Evolutionary conservation across 2,113 vertebrate species (phyloP).

Genomic region (Bostrychus sinensis): DNA sequence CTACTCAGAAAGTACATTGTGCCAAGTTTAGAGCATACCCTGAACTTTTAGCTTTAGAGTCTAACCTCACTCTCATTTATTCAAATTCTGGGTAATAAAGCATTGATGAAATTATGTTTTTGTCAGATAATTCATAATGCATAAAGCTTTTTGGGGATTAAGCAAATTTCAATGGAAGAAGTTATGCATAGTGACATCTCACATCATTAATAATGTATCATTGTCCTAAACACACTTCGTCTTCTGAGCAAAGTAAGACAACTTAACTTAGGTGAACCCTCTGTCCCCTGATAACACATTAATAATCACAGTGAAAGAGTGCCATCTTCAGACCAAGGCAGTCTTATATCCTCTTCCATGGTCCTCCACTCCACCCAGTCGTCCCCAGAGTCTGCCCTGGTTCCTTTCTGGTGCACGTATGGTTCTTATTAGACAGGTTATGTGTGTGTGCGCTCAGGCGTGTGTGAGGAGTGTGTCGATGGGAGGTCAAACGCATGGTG

Average conservation of each 20-base stretch:
- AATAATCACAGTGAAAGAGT: slow-evolving; percentile 75
- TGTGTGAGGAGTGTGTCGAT: slow-evolving; percentile 3
- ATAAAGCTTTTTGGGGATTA: too few relatives aligned
- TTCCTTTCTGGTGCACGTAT: slow-evolving; percentile 43
- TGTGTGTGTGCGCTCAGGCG: slow-evolving; percentile 46
- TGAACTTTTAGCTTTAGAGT: too few relatives aligned
- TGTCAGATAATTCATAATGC: too few relatives aligned
- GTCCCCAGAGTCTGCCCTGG: slow-evolving; percentile 6
- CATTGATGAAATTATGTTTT: too few relatives aligned
- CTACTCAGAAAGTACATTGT: too few relatives aligned
- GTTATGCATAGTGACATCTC: too few relatives aligned
- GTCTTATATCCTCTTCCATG: slow-evolving; percentile 1
- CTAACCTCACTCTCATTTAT: too few relatives aligned
- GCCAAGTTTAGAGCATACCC: too few relatives aligned
- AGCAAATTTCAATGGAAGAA: too few relatives aligned
- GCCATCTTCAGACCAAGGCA: slow-evolving; percentile 81
- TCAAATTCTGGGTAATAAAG: too few relatives aligned
- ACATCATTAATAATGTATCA: too few relatives aligned
- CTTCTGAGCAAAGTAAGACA: background rate
- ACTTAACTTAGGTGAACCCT: background rate
- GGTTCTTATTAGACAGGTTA: slow-evolving; percentile 62
- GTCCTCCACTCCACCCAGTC: background rate
- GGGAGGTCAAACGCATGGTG: slow-evolving; percentile 46
- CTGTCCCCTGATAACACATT: slow-evolving; percentile 8
- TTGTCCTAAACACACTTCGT: background rate